A percentile compares a stretch with the other conserved stretches of the same genome.
These are phyloP conservation scores for Alexandromys fortis DNA, from an alignment of 2,113 vertebrate species.

Conservation along the genomic window DNA sequence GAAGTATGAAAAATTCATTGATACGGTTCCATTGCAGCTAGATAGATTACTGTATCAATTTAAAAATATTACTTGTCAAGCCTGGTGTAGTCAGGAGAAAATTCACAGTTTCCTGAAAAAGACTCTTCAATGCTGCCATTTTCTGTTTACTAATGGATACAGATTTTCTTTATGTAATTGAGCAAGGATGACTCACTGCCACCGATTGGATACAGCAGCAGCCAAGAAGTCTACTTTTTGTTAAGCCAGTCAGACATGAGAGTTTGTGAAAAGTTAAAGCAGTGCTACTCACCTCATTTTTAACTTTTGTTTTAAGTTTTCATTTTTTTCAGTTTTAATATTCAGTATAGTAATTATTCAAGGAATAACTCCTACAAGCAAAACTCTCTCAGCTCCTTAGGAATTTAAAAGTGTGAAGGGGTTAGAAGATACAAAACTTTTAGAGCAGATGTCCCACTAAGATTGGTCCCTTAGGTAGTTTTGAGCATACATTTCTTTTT, in stretches of 20 bases:
- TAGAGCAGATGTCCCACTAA: background rate
- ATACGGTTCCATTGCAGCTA: conserved; percentile 6
- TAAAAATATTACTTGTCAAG: background rate
- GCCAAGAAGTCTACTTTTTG: background rate
- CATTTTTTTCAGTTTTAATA: conserved; percentile 38
- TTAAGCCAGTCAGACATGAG: conserved; percentile 1
- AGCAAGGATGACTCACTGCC: background rate
- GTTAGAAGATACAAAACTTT: background rate
- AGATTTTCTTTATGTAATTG: conserved; percentile 42
- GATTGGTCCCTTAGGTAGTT: background rate
- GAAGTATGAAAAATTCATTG: background rate
- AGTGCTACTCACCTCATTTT: background rate
- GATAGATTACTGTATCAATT: background rate
- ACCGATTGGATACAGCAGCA: background rate
- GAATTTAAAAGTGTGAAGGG: background rate
- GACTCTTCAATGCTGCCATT: background rate
- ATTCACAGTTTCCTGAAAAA: background rate
- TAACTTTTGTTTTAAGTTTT: background rate
- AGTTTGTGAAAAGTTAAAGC: conserved; percentile 14
- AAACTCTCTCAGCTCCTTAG: background rate
- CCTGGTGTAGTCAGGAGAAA: conserved; percentile 1
- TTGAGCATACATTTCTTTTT: conserved; percentile 31
- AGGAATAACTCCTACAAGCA: background rate
- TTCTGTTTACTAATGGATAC: background rate
- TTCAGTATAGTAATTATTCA: background rate